phyloP scores from a whole-genome alignment of 2,113 vertebrate species.

The Spea bombifrons region DNA sequence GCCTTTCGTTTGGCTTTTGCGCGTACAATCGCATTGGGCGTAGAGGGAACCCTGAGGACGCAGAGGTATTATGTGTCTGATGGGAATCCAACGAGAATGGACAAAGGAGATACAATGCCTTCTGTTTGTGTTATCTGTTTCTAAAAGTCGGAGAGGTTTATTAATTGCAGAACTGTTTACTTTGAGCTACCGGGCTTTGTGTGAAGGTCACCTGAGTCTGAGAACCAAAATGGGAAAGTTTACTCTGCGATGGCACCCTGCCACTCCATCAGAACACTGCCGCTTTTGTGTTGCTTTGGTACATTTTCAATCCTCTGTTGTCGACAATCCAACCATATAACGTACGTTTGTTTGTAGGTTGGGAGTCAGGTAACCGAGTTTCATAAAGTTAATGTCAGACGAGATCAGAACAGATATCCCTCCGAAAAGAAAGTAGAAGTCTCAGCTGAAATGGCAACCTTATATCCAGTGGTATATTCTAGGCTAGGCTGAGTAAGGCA shows the following conservation, averaged over 20 bases:
- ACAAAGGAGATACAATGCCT: neutral
- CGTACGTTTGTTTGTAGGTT: neutral
- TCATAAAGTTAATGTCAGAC: no score
- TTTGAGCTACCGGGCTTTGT: neutral
- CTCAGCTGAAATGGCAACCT: no score
- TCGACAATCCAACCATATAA: neutral
- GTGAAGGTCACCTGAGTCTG: neutral
- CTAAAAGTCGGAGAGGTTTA: neutral
- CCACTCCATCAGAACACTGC: neutral
- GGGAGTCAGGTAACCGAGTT: no score
- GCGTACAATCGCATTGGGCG: no score
- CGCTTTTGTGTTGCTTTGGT: neutral
- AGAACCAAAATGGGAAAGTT: neutral
- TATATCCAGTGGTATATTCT: no score
- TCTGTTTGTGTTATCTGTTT: neutral
- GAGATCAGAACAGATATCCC: no score
- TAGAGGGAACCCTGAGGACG: neutral
- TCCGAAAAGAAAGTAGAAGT: no score
- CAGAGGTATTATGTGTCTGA: neutral
- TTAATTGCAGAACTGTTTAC: neutral
- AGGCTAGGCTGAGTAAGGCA: no score
- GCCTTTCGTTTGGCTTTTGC: no score
- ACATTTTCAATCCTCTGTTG: neutral
- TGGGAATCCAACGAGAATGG: neutral
- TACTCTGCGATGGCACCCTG: neutral